Conservation (phyloP, 2,888 invertebrate genomes). For the Chymomyza caudatula region DNA sequence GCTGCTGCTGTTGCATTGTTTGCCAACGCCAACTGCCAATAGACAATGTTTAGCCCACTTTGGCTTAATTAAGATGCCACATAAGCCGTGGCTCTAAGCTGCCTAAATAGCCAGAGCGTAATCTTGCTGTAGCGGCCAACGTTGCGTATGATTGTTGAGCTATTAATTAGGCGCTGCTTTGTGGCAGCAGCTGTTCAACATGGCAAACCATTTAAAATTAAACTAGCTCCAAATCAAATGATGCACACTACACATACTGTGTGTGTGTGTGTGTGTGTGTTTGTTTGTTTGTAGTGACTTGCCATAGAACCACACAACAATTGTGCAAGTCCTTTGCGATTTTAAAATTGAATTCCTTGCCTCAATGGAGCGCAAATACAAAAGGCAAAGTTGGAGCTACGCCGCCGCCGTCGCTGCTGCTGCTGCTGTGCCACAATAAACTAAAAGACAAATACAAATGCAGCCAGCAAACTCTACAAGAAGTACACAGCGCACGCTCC, state of each 20-base stretch:
- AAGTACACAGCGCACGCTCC: slow-evolving; percentile 1
- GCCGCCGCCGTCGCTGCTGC: slow-evolving; percentile 20
- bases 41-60: slow-evolving; percentile 1
- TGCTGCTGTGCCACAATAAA: slow-evolving; percentile 50
- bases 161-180: slow-evolving; percentile 35
- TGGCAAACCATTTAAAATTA: slow-evolving; percentile 45
- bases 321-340: slow-evolving; percentile 52
- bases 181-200: slow-evolving; percentile 22
- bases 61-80: slow-evolving; percentile 10
- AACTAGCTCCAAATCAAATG: slow-evolving; percentile 47
- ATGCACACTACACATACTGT: background rate
- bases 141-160: slow-evolving; percentile 37
- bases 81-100: background rate
- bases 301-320: slow-evolving; percentile 17
- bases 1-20: background rate
- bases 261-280: background rate
- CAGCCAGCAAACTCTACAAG: slow-evolving; percentile 41
- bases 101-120: slow-evolving; percentile 15
- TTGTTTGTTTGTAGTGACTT: too few species aligned
- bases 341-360: slow-evolving; percentile 68
- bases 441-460: slow-evolving; percentile 68
- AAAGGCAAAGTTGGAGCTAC: slow-evolving; percentile 51
- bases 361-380: slow-evolving; percentile 66
- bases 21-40: background rate
- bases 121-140: slow-evolving; percentile 11